phyloP scores from a whole-genome alignment of 2,797 vertebrate species.

The Acrocephalus scirpaceus region DNA sequence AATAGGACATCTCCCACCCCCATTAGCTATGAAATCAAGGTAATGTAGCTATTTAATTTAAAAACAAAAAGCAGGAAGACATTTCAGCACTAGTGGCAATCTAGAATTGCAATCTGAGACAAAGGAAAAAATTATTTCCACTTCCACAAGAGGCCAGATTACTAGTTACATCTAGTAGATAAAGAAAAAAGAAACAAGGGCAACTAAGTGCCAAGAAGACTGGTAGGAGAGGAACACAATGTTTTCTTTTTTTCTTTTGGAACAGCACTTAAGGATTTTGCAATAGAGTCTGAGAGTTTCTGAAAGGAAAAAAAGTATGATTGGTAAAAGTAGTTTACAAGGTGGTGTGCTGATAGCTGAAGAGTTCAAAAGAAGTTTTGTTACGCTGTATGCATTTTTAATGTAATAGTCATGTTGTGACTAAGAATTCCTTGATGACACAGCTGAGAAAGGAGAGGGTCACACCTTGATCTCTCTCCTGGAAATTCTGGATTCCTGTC shows the following conservation, averaged over 20 bases:
- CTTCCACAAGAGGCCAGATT: background rate
- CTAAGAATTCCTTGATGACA: background rate
- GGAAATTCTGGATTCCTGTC: background rate
- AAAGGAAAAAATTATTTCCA: background rate
- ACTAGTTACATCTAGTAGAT: background rate
- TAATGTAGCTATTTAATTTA: conserved; percentile 14
- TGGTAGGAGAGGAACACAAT: background rate
- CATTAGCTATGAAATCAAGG: conserved; percentile 45
- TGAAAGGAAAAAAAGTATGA: background rate
- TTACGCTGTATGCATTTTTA: background rate
- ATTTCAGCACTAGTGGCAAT: background rate
- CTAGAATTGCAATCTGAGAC: background rate
- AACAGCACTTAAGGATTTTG: background rate
- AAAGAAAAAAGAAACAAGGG: background rate
- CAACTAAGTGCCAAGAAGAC: background rate
- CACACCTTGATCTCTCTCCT: background rate
- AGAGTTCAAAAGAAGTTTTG: background rate
- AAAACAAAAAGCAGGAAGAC: conserved; percentile 21
- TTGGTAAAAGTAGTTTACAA: background rate
- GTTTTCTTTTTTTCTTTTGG: background rate
- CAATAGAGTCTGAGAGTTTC: background rate
- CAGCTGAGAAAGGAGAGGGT: background rate
- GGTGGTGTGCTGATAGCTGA: background rate
- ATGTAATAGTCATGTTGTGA: background rate
- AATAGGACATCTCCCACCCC: conserved; percentile 55